A percentile compares a stretch with the other conserved stretches of the same genome.
Evolutionary conservation across 2,888 invertebrate genomes (phyloP).

Genomic region (Chrysina gloriosa): DNA sequence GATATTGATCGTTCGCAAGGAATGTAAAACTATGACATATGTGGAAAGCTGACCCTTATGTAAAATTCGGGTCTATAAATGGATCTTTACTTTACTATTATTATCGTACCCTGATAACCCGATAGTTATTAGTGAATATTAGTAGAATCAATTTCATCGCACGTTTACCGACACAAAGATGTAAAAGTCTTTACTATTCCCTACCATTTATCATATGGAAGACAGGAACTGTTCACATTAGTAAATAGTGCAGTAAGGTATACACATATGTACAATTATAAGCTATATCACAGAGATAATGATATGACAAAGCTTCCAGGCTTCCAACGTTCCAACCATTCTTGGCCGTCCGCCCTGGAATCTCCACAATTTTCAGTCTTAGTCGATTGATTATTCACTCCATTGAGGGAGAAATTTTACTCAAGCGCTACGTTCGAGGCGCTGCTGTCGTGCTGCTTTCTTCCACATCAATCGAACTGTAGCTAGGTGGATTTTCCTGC

Average conservation of each 20-base stretch:
- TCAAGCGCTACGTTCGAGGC: constrained; percentile 18
- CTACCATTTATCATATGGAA: not conserved
- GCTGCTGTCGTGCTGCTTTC: constrained; percentile 17
- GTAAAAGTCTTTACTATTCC: too few species aligned
- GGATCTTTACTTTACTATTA: too few species aligned
- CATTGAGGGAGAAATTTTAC: not conserved
- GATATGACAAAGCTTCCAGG: not conserved
- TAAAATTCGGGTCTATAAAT: too few species aligned
- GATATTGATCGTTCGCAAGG: too few species aligned
- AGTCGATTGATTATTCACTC: not conserved
- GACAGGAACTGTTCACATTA: not conserved
- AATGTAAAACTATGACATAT: too few species aligned
- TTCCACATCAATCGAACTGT: constrained; percentile 38
- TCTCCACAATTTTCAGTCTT: constrained; percentile 25
- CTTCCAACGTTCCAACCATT: not conserved
- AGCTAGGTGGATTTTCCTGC: constrained; percentile 54
- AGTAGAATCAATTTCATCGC: not conserved
- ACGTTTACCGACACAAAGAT: not conserved
- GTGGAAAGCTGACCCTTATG: too few species aligned
- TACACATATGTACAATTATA: not conserved
- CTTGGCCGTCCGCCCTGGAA: not conserved
- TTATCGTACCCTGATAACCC: too few species aligned
- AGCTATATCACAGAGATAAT: constrained; percentile 19
- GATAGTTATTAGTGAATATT: too few species aligned
- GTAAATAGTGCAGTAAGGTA: not conserved